Percentiles rank a stretch among this genome's conserved stretches.
phyloP scores from a whole-genome alignment of 2,888 invertebrate species.

The Atherix ibis region DNA sequence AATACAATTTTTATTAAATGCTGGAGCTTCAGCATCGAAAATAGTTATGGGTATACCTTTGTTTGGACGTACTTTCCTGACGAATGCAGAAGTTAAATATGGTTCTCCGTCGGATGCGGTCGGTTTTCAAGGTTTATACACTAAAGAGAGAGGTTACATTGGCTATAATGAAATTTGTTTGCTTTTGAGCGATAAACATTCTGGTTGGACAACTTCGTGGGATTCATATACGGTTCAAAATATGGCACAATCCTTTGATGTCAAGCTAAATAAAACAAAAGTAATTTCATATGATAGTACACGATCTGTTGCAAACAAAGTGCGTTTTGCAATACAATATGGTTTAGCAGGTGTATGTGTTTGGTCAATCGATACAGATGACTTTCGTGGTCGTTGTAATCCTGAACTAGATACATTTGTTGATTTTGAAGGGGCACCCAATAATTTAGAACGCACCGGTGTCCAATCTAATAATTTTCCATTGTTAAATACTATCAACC shows the following conservation, averaged over 20 bases:
- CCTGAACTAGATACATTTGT: slow-evolving; percentile 34
- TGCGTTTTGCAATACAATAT: slow-evolving; percentile 46
- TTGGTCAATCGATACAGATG: slow-evolving; percentile 82
- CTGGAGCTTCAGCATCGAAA: slow-evolving; percentile 61
- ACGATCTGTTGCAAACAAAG: slow-evolving; percentile 57
- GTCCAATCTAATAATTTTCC: slow-evolving; percentile 38
- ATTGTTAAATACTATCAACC: slow-evolving; percentile 55
- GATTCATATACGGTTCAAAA: slow-evolving; percentile 39
- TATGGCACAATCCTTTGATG: slow-evolving; percentile 39
- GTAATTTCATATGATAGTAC: slow-evolving; percentile 65
- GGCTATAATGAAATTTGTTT: slow-evolving; percentile 75
- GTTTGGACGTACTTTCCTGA: slow-evolving; percentile 63
- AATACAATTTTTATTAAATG: slow-evolving; percentile 53
- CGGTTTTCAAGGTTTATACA: slow-evolving; percentile 64
- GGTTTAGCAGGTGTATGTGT: slow-evolving; percentile 67
- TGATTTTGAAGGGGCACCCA: slow-evolving; percentile 30
- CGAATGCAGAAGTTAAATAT: slow-evolving; percentile 26
- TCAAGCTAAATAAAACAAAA: slow-evolving; percentile 39
- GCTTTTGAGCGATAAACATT: slow-evolving; percentile 41
- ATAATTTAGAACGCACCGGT: no score
- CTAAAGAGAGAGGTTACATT: slow-evolving; percentile 65
- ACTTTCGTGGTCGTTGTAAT: slow-evolving; percentile 56
- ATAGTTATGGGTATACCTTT: slow-evolving; percentile 67
- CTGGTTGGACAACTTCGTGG: slow-evolving; percentile 54
- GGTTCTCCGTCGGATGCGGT: slow-evolving; percentile 35